Evolutionary conservation across 2,797 vertebrate genomes (phyloP), one percentile per base, ranked within the genome.

Genomic region (Acanthurus leucopareius): DNA sequence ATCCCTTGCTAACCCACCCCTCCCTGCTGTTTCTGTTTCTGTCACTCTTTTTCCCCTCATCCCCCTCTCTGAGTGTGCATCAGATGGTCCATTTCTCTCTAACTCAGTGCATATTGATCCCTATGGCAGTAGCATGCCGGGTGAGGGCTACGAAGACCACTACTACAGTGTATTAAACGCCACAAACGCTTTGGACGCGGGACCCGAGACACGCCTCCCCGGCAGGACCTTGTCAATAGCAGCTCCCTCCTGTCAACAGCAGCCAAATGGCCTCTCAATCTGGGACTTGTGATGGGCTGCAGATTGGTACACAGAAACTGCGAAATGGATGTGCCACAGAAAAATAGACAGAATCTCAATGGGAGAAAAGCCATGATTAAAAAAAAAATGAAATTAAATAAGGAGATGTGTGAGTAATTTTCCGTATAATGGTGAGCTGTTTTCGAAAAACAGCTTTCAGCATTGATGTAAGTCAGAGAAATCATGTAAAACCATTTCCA

Each of bases 131-230:
- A 91, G 91, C 91, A 94, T 82, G 90, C 90, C 88, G 91, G 86
- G 88, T 73, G 81, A 93, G 86, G 81, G 85, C 91, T 91, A 86
- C 48, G 87, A 94, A 86, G 86, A 92, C 91, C 93, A 88, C 93
- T 80, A 92, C 93, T 92, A 90, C 91, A 95, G 95, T 96, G 93
- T 95, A 96, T 96, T 96, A 96, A 95, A 95, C 89, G 94, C 93
- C 95, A 95, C 94, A 92, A 94, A 93, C 86, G 93, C 92, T 95
- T 95, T 94, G 92, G 95, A 94, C 92, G 91, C 51, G 83, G 93
- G 90, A 92, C 86, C 88, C 66, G 89, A 92, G 93, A 94, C 91
- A 92, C 91, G 91, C 94, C 94, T 92, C 92, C 89, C 88, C 92
- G 91, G 91, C 91, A 93, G 93, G 91, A 86, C 86, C 89, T 91